Evolutionary conservation across 2,888 invertebrate species (phyloP), one percentile per base, ranked within the genome.

Genomic region (Trissoscelio sp.): DNA sequence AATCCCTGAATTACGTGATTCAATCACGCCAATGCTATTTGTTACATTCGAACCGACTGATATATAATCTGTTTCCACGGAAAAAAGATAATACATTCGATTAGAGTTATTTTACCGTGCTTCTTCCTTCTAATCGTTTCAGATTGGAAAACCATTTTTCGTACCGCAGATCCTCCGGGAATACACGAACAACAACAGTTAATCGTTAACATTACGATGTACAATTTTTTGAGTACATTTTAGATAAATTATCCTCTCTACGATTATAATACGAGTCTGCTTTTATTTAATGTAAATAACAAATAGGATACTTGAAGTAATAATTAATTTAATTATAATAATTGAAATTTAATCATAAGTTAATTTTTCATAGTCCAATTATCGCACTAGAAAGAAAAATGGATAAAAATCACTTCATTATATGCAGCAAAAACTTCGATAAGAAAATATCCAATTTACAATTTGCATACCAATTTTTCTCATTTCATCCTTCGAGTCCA

Each of bases 1-100:
- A 62, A 77, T 81, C 62, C 72, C 66, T 72, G 81, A 77, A 81
- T 81, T 77, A 73, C 72, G 75, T 70, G 80, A 74, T 74, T 74
- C 74, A 80, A 80, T 74, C 80, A 70, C 74, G 62, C 48, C 62
- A 57, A 12, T 48, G 64, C 69, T 74, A 64, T 80, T 80, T 74
- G 62, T 79, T 79, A 69, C 74, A 39, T 62, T 62, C 69, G 34
- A 66, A 37, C 18, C 24, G 16, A 11, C 73, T 62, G 44, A 72
- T 51, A 31, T 66, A 58, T 66, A 64, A 79, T 72, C 64, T 20
- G 24, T 78, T 72, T 72, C 42, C 48, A 39, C 20, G 37, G 34
- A 55, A 69, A 78, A 78, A 78, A 37, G 58, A 44, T 42, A 66
- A 69, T 69, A 20, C 53, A 3, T 53, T 62, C 69, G 69, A 69